Evolutionary conservation across 2,888 invertebrate species (phyloP), one percentile per base, ranked within the genome.

Genomic region (Tetranychus piercei): DNA sequence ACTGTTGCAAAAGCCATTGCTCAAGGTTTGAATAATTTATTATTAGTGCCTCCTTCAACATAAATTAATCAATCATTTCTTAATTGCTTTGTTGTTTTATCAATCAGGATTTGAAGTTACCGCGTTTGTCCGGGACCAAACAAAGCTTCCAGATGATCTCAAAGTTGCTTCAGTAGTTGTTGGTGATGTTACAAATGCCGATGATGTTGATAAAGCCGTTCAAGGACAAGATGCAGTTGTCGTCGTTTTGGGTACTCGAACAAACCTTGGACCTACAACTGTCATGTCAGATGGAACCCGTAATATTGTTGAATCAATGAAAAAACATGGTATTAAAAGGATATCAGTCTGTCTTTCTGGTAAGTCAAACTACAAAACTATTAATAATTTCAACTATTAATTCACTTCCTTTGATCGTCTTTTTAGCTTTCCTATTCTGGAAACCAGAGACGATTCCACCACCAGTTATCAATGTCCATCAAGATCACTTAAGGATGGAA

Each of bases 221-320:
- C 85, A 87, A 76, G 88, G 86, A 66, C 87, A 86, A 44, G 88
- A 90, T 78, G 90, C 86, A 0, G 90, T 91, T 1, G 87, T 89
- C 72, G 88, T 92, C 45, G 86, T 87, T 2, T 84, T 92, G 18
- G 92, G 92, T 43, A 92, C 92, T 0, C 85, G 90, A 65, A 89
- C 89, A 82, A 87, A 87, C 78, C 81, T 92, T 11, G 81, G 87
- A 77, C 86, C 90, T 0, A 91, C 92, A 0, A 89, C 90, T 0
- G 88, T 88, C 76, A 81, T 92, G 81, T 92, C 92, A 0, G 87
- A 88, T 75, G 91, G 92, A 34, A 87, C 89, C 45, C 88, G 87
- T 81, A 91, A 91, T 81, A 89, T 92, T 70, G 82, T 92, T n/a
- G 85, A 87, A 73, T 89, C 89, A 0, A 91, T 92, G 91, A 87